Percentiles rank a stretch among this genome's conserved stretches.
Conservation (phyloP, 2,113 vertebrate species). For the Sprattus sprattus region DNA sequence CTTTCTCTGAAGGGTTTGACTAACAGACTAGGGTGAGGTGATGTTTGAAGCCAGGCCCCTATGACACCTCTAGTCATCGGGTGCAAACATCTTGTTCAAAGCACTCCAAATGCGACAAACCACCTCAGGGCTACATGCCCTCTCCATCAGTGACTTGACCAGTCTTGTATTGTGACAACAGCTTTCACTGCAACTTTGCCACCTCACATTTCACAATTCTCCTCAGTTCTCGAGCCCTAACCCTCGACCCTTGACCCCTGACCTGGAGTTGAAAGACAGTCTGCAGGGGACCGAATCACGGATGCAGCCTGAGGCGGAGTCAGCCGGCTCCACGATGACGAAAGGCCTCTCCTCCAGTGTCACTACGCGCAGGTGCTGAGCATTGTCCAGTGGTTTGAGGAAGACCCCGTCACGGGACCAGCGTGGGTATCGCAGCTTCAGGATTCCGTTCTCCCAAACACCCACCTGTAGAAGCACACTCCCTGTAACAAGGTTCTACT, state of each 20-base stretch:
- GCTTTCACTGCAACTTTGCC: neutral
- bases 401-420: slow-evolving; percentile 90
- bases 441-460: slow-evolving; percentile 86
- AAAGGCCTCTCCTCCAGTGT: slow-evolving; percentile 91
- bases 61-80: neutral
- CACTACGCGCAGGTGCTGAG: slow-evolving; percentile 87
- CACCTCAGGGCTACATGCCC: neutral
- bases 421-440: slow-evolving; percentile 81
- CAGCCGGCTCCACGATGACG: slow-evolving; percentile 87
- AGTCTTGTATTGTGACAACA: neutral
- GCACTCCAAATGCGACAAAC: neutral
- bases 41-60: neutral
- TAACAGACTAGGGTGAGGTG: neutral
- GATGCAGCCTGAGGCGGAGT: slow-evolving; percentile 88
- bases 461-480: slow-evolving; percentile 75
- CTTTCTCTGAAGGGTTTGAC: neutral
- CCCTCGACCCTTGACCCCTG: neutral
- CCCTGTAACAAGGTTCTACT: neutral
- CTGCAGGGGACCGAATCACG: slow-evolving; percentile 91
- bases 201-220: neutral
- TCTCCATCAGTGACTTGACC: neutral
- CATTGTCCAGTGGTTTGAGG: slow-evolving; percentile 84
- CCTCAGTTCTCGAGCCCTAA: neutral
- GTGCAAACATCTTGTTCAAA: neutral
- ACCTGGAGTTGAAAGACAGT: slow-evolving; percentile 86